Conservation (phyloP, 2,888 invertebrate genomes). For the Lasiommata megera region DNA sequence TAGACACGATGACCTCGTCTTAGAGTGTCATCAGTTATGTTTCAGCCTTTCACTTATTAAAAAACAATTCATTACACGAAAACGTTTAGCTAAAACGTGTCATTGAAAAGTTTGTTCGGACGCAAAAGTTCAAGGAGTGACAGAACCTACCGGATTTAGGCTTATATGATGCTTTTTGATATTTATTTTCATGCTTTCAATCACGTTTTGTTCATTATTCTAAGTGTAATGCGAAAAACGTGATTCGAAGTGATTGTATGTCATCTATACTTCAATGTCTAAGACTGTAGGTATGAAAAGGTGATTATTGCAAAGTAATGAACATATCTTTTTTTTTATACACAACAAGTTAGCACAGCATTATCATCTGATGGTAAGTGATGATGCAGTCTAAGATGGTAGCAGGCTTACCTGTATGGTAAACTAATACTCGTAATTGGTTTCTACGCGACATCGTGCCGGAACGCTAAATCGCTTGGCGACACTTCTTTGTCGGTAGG, state of each 20-base stretch:
- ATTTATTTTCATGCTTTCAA: neutral
- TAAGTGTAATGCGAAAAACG: neutral
- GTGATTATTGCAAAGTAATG: no score
- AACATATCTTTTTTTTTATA: no score
- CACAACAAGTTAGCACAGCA: no score
- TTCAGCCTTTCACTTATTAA: conserved; percentile 37
- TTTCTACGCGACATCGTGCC: no score
- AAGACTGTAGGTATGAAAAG: neutral
- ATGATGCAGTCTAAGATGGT: no score
- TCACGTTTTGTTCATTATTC: neutral
- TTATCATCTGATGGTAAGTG: no score
- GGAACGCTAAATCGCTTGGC: no score
- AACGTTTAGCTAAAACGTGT: conserved; percentile 5
- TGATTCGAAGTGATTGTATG: neutral
- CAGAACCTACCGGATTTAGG: neutral
- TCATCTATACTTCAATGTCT: neutral
- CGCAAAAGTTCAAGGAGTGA: conserved; percentile 5
- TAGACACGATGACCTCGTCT: conserved; percentile 33
- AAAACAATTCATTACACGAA: conserved; percentile 14
- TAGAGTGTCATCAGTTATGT: conserved; percentile 37
- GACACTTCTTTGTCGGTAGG: no score
- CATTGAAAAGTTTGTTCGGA: neutral
- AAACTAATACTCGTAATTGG: no score
- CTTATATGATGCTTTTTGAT: neutral
- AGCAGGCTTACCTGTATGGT: no score